phyloP scores from a whole-genome alignment of 2,888 invertebrate species.

The Hemithea aestivaria region DNA sequence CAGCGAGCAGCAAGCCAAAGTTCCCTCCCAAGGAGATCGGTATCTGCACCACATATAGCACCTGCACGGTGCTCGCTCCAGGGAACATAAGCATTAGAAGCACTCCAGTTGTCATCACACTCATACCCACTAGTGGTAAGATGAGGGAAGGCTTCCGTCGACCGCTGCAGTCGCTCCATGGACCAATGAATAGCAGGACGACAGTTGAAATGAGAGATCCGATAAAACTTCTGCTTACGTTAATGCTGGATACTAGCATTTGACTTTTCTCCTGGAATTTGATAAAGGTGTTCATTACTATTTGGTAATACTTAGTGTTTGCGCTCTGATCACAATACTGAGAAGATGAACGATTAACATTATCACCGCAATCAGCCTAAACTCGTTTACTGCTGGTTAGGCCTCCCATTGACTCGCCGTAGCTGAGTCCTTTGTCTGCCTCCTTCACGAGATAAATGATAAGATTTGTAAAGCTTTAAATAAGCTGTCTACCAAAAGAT shows the following conservation, averaged over 20 bases:
- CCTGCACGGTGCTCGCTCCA: conserved; percentile 61
- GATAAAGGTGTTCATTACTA: no score
- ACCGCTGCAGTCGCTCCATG: conserved; percentile 81
- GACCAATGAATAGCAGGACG: conserved; percentile 78
- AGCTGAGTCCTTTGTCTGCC: no score
- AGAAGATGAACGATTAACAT: no score
- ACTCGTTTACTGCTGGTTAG: no score
- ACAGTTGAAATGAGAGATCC: conserved; percentile 80
- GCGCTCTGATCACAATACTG: no score
- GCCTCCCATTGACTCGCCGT: no score
- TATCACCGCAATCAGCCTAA: no score
- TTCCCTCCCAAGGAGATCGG: conserved; percentile 85
- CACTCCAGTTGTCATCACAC: conserved; percentile 66
- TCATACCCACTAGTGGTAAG: conserved; percentile 76
- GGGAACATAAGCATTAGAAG: conserved; percentile 65
- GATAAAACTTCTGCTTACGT: conserved; percentile 78
- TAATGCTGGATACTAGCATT: conserved; percentile 82
- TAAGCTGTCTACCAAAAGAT: no score
- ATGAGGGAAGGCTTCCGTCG: conserved; percentile 78
- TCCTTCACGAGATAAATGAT: no score
- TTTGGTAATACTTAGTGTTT: no score
- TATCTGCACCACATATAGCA: conserved; percentile 69
- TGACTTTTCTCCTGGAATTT: conserved; percentile 69
- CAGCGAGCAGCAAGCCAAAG: conserved; percentile 85
- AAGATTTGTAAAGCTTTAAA: no score